Evolutionary conservation across 2,797 vertebrate genomes (phyloP).

Genomic region (Periparus ater): DNA sequence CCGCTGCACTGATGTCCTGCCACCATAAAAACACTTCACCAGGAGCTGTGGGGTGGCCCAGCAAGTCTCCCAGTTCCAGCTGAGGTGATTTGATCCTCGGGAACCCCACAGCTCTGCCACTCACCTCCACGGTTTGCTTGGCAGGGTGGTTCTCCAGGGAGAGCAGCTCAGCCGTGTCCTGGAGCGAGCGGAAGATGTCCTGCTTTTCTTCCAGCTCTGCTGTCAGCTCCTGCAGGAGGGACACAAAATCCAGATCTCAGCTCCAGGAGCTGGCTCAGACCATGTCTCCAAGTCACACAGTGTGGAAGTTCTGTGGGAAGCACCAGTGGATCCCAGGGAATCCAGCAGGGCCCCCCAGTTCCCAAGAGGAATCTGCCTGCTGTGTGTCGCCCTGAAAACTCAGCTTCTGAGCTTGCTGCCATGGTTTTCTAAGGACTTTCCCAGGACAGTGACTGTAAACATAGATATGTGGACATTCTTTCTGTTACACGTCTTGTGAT

Average conservation of each 20-base stretch:
- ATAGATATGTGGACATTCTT: no score
- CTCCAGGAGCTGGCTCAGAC: rapidly evolving
- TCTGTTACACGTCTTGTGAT: no score
- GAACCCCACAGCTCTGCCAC: background rate
- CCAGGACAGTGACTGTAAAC: no score
- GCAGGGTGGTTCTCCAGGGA: constrained; percentile 95
- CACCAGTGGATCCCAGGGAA: rapidly evolving
- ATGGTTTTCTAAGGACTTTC: no score
- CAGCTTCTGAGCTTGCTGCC: no score
- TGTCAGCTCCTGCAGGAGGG: constrained; percentile 84
- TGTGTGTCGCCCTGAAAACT: background rate
- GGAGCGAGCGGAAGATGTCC: constrained; percentile 88
- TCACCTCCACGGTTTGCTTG: constrained; percentile 96
- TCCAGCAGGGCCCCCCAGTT: background rate
- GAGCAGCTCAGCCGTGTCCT: constrained; percentile 88
- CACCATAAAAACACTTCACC: background rate
- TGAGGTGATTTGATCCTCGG: rapidly evolving
- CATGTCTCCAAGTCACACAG: rapidly evolving
- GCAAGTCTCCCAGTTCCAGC: rapidly evolving
- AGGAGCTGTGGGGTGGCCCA: background rate
- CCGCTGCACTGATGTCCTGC: background rate
- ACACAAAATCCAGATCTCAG: background rate
- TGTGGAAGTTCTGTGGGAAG: rapidly evolving
- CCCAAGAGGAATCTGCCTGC: background rate
- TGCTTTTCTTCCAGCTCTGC: constrained; percentile 91